phyloP scores from a whole-genome alignment of 2,888 invertebrate genomes.

The Chloroclystis v-ata region DNA sequence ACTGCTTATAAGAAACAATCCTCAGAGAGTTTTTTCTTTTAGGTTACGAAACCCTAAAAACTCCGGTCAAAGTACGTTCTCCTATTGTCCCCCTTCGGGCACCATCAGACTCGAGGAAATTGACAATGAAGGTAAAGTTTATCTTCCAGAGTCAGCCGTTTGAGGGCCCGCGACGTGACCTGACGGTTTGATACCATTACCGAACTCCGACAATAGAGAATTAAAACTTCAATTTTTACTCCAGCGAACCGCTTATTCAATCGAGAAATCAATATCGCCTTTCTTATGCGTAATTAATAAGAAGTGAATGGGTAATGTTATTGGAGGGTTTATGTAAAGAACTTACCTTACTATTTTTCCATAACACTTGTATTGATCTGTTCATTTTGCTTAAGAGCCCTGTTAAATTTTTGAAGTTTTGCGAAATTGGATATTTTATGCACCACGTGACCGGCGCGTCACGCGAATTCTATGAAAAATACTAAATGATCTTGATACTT shows the following conservation, averaged over 20 bases:
- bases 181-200: slow-evolving; percentile 66
- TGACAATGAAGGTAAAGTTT: slow-evolving; percentile 76
- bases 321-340: slow-evolving; percentile 7
- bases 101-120: slow-evolving; percentile 67
- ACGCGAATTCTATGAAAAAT: too few species aligned
- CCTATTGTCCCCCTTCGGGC: slow-evolving; percentile 63
- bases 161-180: slow-evolving; percentile 67
- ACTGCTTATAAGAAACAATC: too few species aligned
- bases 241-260: slow-evolving; percentile 60
- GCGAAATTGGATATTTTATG: too few species aligned
- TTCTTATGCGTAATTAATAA: slow-evolving; percentile 35
- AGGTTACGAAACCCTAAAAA: slow-evolving; percentile 51
- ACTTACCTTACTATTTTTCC: background rate
- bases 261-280: slow-evolving; percentile 55
- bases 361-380: too few species aligned
- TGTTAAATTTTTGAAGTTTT: too few species aligned
- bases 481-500: too few species aligned
- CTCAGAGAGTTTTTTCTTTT: too few species aligned
- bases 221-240: slow-evolving; percentile 64
- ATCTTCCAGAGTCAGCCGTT: slow-evolving; percentile 71
- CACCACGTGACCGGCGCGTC: too few species aligned
- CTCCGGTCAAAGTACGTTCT: slow-evolving; percentile 62
- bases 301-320: slow-evolving; percentile 12
- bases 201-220: slow-evolving; percentile 55
- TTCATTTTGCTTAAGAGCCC: too few species aligned